Evolutionary conservation across 2,113 vertebrate species (phyloP), one percentile per base, ranked within the genome.

Genomic region (Ammodytes marinus): DNA sequence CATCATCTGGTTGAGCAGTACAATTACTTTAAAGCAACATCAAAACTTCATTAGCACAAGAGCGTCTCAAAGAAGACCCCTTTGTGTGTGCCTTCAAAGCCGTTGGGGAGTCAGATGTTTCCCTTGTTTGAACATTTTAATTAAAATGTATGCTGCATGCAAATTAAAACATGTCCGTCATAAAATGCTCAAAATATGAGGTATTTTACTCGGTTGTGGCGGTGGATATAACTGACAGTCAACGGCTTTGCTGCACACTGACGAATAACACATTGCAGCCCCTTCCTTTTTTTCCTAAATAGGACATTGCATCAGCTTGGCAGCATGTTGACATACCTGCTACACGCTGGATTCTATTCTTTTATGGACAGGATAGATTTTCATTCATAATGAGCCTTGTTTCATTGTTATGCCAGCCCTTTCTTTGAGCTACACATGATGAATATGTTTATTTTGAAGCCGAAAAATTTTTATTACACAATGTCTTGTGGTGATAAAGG

Each of bases 1-100:
- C 72, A 69, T 59, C 80, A 8, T 70, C 66, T 70, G 72, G 80
- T 19, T 70, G 14, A 64, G 61, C 13, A 42, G 11, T 27, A 40
- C 12, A 46, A 27, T 42, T 7, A 9, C 10, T 9, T 53, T 12
- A 47, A 14, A 50, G 39, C 37, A 13, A 8, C 37, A 37, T 63
- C 37, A 70, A 49, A 65, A 59, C n/a, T 66, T 46, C 19, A 65
- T 45, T 15, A 35, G 42, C 19, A 46, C 40, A 46, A n/a, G 10
- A 17, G 19, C 67, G 66, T 40, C 12, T 46, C 17, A 14, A 27
- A 17, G 53, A 83, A 71, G 17, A 40, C 50, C 19, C 2, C 0
- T 42, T 35, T 72, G 11, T 42, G 5, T 8, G 0, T 14, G 1
- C 43, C 15, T 43, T 59, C 63, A 58, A 67, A 67, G 74, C 7